Evolutionary conservation across 2,888 invertebrate genomes (phyloP), one percentile per base, ranked within the genome.

Genomic region (Eutolmus rufibarbis): DNA sequence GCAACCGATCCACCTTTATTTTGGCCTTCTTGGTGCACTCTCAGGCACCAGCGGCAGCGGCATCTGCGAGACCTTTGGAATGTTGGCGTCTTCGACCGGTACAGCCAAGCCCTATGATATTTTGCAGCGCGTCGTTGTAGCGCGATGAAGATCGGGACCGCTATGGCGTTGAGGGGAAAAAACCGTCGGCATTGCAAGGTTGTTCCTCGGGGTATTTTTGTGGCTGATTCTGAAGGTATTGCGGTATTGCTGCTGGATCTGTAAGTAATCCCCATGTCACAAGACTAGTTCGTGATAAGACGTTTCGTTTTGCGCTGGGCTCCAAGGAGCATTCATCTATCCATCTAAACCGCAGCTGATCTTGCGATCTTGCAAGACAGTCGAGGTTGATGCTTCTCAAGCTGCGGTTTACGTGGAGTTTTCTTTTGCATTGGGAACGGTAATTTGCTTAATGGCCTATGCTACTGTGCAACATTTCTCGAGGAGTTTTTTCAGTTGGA

Each of bases 101-200:
- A 12, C 28, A 66, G 23, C 66, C 66, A 66, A 66, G 66, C 66
- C 66, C 66, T 76, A 76, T 76, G 76, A 34, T 34, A 37, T 76
- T 76, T 46, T 37, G 34, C 37, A 76, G 28, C 34, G 2, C 31
- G 31, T 4, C 74, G 28, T 34, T 37, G 37, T 16, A 76, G 37
- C 57, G 43, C 12, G 57, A 57, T 28, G 66, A 66, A 66, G 40
- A 76, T 31, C 8, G 23, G 16, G 7, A 76, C 28, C 16, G 12
- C 34, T 34, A 7, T 4, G 31, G 34, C 2, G 31, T 9, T 40
- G 40, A 1, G 40, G 40, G 40, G 40, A 40, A 37, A 74, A 12
- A 2, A 43, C 14, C 78, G n/a, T 57, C 82, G 82, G 57, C 82
- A 82, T 82, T 82, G 82, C 82, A 82, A 82, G 82, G 82, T 57